These are phyloP conservation scores for Epinotia ramella DNA, from an alignment of 2,888 invertebrate genomes.

Conservation along the genomic window DNA sequence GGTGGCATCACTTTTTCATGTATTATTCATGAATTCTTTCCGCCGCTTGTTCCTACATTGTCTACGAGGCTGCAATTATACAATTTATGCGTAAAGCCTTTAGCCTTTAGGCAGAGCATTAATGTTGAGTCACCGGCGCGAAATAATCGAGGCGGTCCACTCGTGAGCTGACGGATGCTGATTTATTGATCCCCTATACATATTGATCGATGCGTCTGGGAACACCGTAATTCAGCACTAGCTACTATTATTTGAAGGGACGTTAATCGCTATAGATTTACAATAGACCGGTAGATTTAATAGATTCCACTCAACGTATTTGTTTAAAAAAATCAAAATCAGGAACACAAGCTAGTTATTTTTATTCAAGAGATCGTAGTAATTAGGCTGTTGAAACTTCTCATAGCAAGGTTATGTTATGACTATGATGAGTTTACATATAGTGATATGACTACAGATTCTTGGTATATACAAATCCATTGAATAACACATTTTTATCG, in stretches of 20 bases:
- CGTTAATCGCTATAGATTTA: background rate
- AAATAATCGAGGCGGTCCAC: slow-evolving; percentile 76
- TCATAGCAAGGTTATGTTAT: no score
- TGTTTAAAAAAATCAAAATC: background rate
- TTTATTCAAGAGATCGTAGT: no score
- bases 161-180: slow-evolving; percentile 73
- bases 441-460: background rate
- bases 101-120: slow-evolving; percentile 77
- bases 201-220: slow-evolving; percentile 76
- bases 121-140: slow-evolving; percentile 71
- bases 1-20: slow-evolving; percentile 71
- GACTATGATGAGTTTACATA: no score
- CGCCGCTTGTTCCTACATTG: slow-evolving; percentile 78
- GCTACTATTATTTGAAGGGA: slow-evolving; percentile 12
- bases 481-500: background rate
- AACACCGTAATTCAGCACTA: slow-evolving; percentile 51
- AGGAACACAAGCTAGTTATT: no score
- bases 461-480: background rate
- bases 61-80: slow-evolving; percentile 81
- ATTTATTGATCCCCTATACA: slow-evolving; percentile 76
- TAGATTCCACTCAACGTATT: background rate
- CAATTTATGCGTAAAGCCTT: slow-evolving; percentile 80
- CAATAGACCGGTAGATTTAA: background rate
- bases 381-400: no score
- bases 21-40: slow-evolving; percentile 74